Conservation (phyloP, 2,797 vertebrate species). For the Pempheris klunzingeri region DNA sequence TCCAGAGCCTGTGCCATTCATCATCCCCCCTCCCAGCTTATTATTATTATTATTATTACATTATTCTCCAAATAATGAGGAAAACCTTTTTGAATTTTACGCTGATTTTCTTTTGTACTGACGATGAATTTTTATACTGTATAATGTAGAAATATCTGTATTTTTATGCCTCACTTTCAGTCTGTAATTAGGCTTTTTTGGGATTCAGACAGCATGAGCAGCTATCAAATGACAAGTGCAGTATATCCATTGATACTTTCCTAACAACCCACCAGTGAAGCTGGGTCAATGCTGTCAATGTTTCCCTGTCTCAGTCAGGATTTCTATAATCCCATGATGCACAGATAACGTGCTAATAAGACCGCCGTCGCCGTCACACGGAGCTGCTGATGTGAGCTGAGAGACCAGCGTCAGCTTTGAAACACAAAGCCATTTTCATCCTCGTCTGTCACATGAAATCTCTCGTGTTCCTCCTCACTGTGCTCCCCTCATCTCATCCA, state of each 20-base stretch:
- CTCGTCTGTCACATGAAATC: constrained; percentile 65
- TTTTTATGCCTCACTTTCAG: neutral
- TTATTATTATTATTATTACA: too few species aligned
- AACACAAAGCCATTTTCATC: constrained; percentile 52
- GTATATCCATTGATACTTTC: neutral
- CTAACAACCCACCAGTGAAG: neutral
- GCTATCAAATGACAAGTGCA: neutral
- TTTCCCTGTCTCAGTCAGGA: constrained; percentile 7
- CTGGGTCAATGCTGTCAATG: neutral
- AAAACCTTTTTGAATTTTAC: neutral
- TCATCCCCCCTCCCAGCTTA: neutral
- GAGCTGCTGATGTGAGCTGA: constrained; percentile 31
- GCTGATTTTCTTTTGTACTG: neutral
- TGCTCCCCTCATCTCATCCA: constrained; percentile 41
- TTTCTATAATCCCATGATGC: neutral
- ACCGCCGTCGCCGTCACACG: constrained; percentile 11
- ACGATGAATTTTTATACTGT: neutral
- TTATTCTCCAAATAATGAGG: neutral
- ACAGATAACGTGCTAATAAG: constrained; percentile 30
- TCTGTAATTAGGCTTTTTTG: neutral
- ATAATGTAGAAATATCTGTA: neutral
- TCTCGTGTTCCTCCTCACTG: constrained; percentile 38
- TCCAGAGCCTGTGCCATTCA: neutral
- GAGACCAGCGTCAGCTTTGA: constrained; percentile 30
- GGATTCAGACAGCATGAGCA: neutral